phyloP scores from a whole-genome alignment of 2,888 invertebrate species.

The Metallyticus violacea region DNA sequence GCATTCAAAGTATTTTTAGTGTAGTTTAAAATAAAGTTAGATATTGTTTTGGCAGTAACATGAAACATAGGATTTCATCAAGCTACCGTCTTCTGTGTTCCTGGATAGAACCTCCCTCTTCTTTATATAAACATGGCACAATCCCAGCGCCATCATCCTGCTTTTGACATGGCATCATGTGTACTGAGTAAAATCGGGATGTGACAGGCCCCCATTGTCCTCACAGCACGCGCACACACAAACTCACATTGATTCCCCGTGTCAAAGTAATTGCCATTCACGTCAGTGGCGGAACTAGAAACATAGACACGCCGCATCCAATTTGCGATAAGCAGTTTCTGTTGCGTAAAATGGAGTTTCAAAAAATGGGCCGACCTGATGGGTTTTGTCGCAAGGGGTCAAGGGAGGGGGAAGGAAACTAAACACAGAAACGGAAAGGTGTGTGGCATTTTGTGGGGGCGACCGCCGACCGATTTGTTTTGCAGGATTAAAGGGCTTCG shows the following conservation, averaged over 20 bases:
- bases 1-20: too few relatives aligned
- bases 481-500: not conserved
- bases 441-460: not conserved
- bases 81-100: not conserved
- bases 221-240: not conserved
- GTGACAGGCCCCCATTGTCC: not conserved
- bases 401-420: not conserved
- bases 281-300: not conserved
- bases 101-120: not conserved
- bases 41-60: too few relatives aligned
- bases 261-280: not conserved
- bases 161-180: not conserved
- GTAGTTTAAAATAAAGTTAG: too few relatives aligned
- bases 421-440: not conserved
- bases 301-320: not conserved
- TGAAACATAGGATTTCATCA: not conserved
- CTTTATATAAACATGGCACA: not conserved
- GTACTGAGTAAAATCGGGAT: not conserved
- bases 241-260: not conserved
- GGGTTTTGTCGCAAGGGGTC: not conserved
- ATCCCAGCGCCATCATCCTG: not conserved
- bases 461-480: not conserved
- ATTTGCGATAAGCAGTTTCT: constrained; percentile 9
- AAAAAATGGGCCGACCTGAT: not conserved
- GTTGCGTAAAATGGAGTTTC: not conserved